Conservation (phyloP, 2,797 vertebrate species). For the Cossypha polioptera region DNA sequence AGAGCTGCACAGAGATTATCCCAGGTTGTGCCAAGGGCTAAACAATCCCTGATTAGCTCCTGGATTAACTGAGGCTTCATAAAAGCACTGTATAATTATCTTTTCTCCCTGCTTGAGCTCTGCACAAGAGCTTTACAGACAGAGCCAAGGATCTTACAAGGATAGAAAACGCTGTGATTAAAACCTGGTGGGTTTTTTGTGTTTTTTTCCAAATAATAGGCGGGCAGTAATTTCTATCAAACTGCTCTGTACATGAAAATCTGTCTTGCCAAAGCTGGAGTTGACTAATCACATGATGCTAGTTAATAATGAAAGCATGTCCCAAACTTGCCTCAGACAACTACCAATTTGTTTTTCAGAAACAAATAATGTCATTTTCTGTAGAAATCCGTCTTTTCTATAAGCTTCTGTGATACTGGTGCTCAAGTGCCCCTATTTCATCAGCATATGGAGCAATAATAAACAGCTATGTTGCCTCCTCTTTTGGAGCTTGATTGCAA, state of each 20-base stretch:
- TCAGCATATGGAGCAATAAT: not conserved
- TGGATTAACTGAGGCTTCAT: not conserved
- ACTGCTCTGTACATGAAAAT: not conserved
- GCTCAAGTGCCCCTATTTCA: not conserved
- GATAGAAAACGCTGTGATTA: not conserved
- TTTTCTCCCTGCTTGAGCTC: not conserved
- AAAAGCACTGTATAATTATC: not conserved
- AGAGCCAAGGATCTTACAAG: not conserved
- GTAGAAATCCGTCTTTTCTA: not conserved
- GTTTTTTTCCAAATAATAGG: not conserved
- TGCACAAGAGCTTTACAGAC: not conserved
- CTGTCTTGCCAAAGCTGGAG: not conserved
- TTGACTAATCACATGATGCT: not conserved
- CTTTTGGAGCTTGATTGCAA: slow-evolving; percentile 14
- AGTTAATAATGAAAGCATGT: slow-evolving; percentile 24
- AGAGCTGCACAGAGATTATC: not conserved
- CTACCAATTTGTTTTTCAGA: not conserved
- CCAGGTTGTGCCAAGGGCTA: not conserved
- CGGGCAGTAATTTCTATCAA: not conserved
- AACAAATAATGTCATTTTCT: not conserved
- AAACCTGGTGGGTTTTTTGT: not conserved
- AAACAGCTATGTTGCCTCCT: not conserved
- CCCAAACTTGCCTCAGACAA: not conserved
- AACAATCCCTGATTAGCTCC: not conserved
- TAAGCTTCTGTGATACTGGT: not conserved